Percentiles rank a stretch among this genome's conserved stretches.
Evolutionary conservation across 2,888 invertebrate species (phyloP).

Genomic region (Adineta ricciae): DNA sequence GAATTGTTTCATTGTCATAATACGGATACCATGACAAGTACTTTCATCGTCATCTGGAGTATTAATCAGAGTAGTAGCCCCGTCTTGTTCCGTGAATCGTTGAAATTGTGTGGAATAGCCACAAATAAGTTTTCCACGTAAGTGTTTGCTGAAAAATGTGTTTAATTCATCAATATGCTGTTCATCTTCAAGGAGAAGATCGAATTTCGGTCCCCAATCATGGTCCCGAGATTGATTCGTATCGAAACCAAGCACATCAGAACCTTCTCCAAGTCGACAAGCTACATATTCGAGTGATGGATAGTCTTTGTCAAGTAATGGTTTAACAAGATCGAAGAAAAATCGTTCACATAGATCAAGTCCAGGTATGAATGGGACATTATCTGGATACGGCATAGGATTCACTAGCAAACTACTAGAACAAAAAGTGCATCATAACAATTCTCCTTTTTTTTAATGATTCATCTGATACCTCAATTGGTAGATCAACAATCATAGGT

Average conservation of each 20-base stretch:
- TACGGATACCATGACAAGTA: neutral
- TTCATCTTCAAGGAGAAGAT: neutral
- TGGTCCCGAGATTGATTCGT: neutral
- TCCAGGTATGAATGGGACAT: neutral
- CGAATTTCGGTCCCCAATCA: constrained; percentile 20
- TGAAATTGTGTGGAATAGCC: constrained; percentile 9
- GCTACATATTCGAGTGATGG: neutral
- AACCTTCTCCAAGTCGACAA: neutral
- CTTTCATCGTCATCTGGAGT: neutral
- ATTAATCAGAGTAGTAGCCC: neutral
- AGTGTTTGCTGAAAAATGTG: neutral
- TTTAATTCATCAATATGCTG: neutral
- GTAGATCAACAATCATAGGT: neutral
- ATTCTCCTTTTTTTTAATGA: neutral
- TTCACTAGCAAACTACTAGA: neutral
- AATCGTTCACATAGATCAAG: neutral
- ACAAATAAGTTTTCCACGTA: neutral
- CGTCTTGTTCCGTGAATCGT: neutral
- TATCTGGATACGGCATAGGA: neutral
- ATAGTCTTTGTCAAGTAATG: neutral
- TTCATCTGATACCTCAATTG: neutral
- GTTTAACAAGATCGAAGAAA: neutral
- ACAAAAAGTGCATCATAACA: neutral
- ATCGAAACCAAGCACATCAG: neutral
- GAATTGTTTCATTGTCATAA: constrained; percentile 2